These are phyloP conservation scores for Urophycis tenuis DNA, from an alignment of 2,797 vertebrate species.

Conservation along the genomic window DNA sequence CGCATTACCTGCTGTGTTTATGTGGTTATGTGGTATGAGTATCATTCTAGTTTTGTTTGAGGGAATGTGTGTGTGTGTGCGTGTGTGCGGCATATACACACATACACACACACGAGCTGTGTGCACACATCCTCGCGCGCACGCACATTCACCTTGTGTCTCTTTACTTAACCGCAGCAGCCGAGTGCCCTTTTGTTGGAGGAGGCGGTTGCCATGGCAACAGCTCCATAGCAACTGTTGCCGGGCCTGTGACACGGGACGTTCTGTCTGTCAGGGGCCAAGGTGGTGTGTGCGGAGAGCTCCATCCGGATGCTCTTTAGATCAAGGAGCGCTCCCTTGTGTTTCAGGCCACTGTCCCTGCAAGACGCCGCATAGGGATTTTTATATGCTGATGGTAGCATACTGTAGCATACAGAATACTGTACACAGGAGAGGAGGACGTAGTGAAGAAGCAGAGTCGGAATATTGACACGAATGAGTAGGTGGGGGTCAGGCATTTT, in stretches of 20 bases:
- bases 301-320: not conserved
- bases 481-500: not conserved
- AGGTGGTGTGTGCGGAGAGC: not conserved
- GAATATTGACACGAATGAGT: not conserved
- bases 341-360: not conserved
- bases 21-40: not conserved
- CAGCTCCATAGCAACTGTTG: conserved; percentile 31
- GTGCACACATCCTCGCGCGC: not conserved
- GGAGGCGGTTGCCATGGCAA: conserved; percentile 54
- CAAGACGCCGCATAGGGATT: not conserved
- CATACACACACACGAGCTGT: too few species aligned
- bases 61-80: not conserved
- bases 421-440: not conserved
- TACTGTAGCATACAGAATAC: too few species aligned
- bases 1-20: not conserved
- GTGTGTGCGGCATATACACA: too few species aligned
- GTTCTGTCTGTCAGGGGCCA: conserved; percentile 13
- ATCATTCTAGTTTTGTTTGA: not conserved
- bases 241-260: conserved; percentile 14
- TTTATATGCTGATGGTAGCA: too few species aligned
- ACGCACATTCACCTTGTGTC: not conserved
- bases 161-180: conserved; percentile 23
- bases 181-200: conserved; percentile 39
- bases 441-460: not conserved
- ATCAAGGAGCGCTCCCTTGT: not conserved